phyloP scores from a whole-genome alignment of 2,888 invertebrate genomes.

The Himalopsyche tibetana region DNA sequence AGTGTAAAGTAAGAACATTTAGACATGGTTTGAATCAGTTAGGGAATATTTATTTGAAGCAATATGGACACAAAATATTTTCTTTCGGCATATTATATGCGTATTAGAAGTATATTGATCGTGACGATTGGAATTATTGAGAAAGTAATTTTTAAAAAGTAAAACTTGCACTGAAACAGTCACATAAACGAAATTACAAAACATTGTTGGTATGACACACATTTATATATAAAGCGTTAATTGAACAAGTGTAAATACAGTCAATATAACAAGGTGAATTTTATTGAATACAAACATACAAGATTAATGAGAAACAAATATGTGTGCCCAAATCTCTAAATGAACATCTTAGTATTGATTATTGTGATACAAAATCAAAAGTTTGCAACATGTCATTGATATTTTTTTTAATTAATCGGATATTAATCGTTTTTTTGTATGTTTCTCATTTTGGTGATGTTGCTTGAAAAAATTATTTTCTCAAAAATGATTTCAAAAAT shows the following conservation, averaged over 20 bases:
- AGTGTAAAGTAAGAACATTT: neutral
- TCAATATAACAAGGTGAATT: neutral
- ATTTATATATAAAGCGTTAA: neutral
- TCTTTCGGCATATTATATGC: neutral
- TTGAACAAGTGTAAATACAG: conserved; percentile 2
- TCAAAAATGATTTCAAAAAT: conserved; percentile 6
- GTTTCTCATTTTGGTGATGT: neutral
- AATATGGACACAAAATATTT: neutral
- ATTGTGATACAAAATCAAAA: neutral
- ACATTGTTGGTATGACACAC: conserved; percentile 10
- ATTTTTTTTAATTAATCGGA: no score
- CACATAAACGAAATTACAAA: conserved; percentile 1
- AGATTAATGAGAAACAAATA: neutral
- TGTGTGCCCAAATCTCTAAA: neutral
- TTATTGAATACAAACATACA: conserved; percentile 4
- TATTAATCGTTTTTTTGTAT: no score
- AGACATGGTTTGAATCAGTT: conserved; percentile 30
- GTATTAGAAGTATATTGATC: neutral
- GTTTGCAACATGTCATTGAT: neutral
- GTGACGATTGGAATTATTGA: conserved; percentile 28
- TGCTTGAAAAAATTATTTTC: conserved; percentile 25
- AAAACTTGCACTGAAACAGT: conserved; percentile 14
- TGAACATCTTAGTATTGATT: neutral
- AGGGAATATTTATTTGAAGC: neutral
- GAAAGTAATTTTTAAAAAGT: conserved; percentile 31